Evolutionary conservation across 1,140 invertebrate species (phyloP).

Genomic region (Drosophila gunungcola): DNA sequence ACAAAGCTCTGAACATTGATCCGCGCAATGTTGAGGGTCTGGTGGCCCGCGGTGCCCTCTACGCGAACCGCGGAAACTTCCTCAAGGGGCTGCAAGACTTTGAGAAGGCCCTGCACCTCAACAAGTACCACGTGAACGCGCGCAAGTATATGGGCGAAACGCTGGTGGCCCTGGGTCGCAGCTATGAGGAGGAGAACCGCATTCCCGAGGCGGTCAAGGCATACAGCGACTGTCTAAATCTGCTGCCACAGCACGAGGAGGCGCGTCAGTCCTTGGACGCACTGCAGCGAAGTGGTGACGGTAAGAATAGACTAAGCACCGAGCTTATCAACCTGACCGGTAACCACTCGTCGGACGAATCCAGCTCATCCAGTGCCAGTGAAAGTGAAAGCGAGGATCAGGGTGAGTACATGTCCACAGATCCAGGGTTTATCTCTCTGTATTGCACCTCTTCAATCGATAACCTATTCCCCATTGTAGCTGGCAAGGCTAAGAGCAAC

Average conservation of each 20-base stretch:
- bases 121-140: constrained; percentile 96
- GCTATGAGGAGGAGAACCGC: constrained; percentile 93
- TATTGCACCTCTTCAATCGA: accelerated
- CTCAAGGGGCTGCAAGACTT: constrained; percentile 97
- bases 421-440: background rate
- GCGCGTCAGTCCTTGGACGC: constrained; percentile 91
- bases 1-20: constrained; percentile 97
- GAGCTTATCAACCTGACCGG: constrained; percentile 32
- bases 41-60: constrained; percentile 96
- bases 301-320: constrained; percentile 10
- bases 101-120: constrained; percentile 94
- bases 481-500: constrained; percentile 63
- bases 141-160: constrained; percentile 97
- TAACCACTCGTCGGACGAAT: constrained; percentile 56
- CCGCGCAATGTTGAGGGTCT: constrained; percentile 96
- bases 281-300: constrained; percentile 47
- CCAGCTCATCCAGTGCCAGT: constrained; percentile 55
- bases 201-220: constrained; percentile 93
- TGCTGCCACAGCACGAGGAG: constrained; percentile 93
- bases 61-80: constrained; percentile 97
- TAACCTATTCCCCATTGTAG: constrained; percentile 22
- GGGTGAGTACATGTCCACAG: constrained; percentile 43
- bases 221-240: constrained; percentile 92
- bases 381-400: constrained; percentile 50
- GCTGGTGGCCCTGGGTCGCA: constrained; percentile 92